These are phyloP conservation scores for Agonopterix heracliana DNA, from an alignment of 2,888 invertebrate genomes.

Conservation along the genomic window DNA sequence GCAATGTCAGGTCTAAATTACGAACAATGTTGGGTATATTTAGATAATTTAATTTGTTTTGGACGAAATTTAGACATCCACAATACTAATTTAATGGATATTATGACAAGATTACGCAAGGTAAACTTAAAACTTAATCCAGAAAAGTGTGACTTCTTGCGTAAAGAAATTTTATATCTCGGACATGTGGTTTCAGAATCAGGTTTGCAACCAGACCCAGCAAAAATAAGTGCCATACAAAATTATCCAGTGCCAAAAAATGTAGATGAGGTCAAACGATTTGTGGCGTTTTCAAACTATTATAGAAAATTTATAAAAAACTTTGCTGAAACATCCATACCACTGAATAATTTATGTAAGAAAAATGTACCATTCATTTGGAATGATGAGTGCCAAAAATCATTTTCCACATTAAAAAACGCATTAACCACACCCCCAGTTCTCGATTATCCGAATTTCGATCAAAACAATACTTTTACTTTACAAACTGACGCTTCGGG, in stretches of 20 bases:
- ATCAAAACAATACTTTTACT: neutral
- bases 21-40: conserved; percentile 7
- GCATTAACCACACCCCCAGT: neutral
- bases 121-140: neutral
- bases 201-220: neutral
- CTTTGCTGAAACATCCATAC: neutral
- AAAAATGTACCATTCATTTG: neutral
- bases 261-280: neutral
- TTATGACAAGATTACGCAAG: neutral
- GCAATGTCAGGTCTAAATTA: conserved; percentile 11
- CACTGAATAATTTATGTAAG: neutral
- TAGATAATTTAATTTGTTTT: conserved; percentile 1
- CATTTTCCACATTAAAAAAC: neutral
- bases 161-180: neutral
- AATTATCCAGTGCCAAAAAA: neutral
- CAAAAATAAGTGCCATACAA: neutral
- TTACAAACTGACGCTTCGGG: no score
- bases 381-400: neutral
- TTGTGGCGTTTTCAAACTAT: neutral
- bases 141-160: neutral
- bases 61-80: neutral
- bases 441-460: neutral
- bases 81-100: neutral
- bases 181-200: neutral
- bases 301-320: neutral